Evolutionary conservation across 2,797 vertebrate species (phyloP).

Genomic region (Caiman crocodilus): DNA sequence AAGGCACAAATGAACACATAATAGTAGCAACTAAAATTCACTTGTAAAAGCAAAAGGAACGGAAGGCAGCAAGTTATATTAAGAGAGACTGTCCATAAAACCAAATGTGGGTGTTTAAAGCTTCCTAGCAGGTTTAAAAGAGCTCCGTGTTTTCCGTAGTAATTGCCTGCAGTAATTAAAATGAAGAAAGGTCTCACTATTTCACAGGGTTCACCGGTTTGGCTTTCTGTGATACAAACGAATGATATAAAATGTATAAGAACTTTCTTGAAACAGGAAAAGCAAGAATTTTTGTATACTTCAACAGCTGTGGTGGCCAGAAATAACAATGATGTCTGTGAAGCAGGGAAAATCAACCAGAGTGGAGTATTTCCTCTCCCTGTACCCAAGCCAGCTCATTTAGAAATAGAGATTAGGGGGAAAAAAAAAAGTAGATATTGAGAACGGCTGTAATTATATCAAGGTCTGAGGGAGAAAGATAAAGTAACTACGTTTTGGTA

Average conservation of each 20-base stretch:
- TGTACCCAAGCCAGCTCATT: too few species aligned
- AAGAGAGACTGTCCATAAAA: not conserved
- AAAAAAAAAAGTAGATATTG: too few species aligned
- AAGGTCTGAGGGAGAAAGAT: too few species aligned
- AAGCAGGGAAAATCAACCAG: too few species aligned
- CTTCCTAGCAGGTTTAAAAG: not conserved
- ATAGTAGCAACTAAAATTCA: not conserved
- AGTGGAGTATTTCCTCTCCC: too few species aligned
- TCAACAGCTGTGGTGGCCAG: not conserved
- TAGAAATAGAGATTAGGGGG: too few species aligned
- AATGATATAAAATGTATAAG: not conserved
- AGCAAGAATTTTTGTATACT: not conserved
- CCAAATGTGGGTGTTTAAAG: not conserved
- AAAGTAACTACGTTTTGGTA: too few species aligned
- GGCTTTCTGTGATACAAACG: not conserved
- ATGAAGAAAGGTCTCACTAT: not conserved
- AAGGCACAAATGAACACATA: not conserved
- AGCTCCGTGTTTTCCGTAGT: not conserved
- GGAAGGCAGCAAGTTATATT: not conserved
- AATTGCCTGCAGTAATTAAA: not conserved
- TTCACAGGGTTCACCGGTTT: not conserved
- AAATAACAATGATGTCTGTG: not conserved
- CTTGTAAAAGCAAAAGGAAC: not conserved
- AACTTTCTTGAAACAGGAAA: not conserved
- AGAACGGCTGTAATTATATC: too few species aligned